These are phyloP conservation scores for Echeneis naucrates DNA, from an alignment of 2,797 vertebrate species.

Conservation along the genomic window DNA sequence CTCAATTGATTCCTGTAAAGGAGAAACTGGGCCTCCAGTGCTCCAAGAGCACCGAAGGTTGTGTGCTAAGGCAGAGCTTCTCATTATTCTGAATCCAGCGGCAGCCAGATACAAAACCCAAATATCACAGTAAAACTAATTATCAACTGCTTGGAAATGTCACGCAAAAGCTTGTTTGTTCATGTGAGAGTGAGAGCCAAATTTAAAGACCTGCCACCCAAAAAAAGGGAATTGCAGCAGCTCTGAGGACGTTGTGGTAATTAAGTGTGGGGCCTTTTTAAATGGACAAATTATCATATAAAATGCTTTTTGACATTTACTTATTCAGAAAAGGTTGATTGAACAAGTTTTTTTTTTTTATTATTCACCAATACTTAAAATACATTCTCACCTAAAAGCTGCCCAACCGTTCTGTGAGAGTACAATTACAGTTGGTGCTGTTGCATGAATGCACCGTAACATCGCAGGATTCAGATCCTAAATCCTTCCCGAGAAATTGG, in stretches of 20 bases:
- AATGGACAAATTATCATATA: constrained; percentile 67
- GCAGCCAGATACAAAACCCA: constrained; percentile 20
- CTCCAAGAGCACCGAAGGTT: constrained; percentile 43
- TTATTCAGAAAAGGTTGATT: constrained; percentile 45
- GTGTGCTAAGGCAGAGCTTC: constrained; percentile 53
- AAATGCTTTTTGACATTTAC: constrained; percentile 62
- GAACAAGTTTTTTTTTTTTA: constrained; percentile 22
- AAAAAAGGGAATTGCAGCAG: constrained; percentile 39
- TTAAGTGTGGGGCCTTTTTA: constrained; percentile 54
- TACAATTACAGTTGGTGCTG: constrained; percentile 11
- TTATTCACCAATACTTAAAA: constrained; percentile 18
- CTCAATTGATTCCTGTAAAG: constrained; percentile 67
- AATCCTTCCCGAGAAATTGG: not conserved
- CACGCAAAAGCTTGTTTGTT: constrained; percentile 63
- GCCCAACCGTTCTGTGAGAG: not conserved
- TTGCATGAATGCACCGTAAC: constrained; percentile 1
- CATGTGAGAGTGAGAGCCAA: constrained; percentile 18
- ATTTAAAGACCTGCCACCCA: constrained; percentile 32
- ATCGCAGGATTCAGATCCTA: not conserved
- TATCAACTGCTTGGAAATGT: constrained; percentile 64
- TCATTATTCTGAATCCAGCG: constrained; percentile 45
- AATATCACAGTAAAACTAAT: constrained; percentile 70
- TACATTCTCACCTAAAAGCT: constrained; percentile 18
- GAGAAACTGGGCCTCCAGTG: constrained; percentile 31
- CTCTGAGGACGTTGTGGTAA: constrained; percentile 50